Conservation (phyloP, 2,888 invertebrate genomes). For the Mactromeris polynyma region DNA sequence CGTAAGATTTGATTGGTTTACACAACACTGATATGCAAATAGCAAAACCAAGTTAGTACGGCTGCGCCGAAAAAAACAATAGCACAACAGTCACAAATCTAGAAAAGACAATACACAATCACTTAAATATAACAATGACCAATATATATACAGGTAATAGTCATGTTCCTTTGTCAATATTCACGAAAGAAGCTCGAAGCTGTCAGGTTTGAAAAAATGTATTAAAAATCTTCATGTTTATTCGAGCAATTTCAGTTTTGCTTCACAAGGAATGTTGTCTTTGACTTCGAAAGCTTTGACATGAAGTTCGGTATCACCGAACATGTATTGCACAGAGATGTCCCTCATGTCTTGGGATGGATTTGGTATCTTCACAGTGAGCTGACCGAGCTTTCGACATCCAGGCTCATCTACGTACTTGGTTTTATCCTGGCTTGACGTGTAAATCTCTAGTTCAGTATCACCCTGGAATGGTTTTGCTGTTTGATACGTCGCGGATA, state of each 20-base stretch:
- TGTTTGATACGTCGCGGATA: constrained; percentile 47
- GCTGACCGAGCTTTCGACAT: constrained; percentile 50
- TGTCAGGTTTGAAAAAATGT: no score
- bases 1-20: no score
- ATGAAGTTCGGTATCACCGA: constrained; percentile 64
- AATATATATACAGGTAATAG: no score
- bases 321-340: constrained; percentile 50
- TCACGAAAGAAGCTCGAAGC: no score
- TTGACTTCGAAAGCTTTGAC: constrained; percentile 48
- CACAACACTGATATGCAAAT: no score
- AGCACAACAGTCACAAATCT: no score
- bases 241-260: constrained; percentile 39
- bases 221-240: constrained; percentile 19
- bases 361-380: constrained; percentile 47
- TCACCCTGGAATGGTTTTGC: background rate
- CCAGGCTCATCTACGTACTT: constrained; percentile 54
- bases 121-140: no score
- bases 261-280: constrained; percentile 34
- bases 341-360: constrained; percentile 32
- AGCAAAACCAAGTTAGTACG: no score
- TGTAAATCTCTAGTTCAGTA: background rate
- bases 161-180: no score
- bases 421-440: constrained; percentile 15
- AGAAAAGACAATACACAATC: no score
- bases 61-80: no score